Conservation (phyloP, 2,113 vertebrate species). For the Canis aureus region DNA sequence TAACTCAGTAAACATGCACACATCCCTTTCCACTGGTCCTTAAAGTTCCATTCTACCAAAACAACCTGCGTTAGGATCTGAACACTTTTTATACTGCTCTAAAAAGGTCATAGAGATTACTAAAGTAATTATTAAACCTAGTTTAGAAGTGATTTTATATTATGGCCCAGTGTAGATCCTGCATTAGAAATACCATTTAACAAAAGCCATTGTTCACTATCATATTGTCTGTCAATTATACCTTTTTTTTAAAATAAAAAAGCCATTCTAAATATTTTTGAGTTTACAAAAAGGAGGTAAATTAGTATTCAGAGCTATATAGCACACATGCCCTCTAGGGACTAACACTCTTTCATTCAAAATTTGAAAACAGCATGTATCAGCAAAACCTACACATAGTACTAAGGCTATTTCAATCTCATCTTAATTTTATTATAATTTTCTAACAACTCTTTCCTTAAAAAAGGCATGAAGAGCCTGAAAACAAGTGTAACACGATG, state of each 20-base stretch:
- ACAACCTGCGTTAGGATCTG: not conserved
- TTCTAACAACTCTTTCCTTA: slow-evolving; percentile 53
- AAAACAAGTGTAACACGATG: slow-evolving; percentile 19
- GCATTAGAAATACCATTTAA: slow-evolving; percentile 53
- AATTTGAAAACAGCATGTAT: slow-evolving; percentile 39
- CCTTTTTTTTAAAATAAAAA: not conserved
- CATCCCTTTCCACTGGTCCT: slow-evolving; percentile 36
- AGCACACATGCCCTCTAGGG: not conserved
- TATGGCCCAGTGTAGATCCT: not conserved
- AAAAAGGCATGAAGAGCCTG: slow-evolving; percentile 1
- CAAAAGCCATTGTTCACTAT: not conserved
- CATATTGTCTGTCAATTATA: not conserved
- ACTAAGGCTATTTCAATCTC: slow-evolving; percentile 3
- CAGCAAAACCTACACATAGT: slow-evolving; percentile 23
- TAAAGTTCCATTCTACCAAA: slow-evolving; percentile 47
- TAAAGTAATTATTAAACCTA: slow-evolving; percentile 47
- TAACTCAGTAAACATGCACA: not conserved
- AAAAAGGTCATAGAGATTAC: slow-evolving; percentile 46
- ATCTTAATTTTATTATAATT: slow-evolving; percentile 47
- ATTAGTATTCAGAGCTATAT: not conserved
- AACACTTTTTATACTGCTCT: slow-evolving; percentile 37
- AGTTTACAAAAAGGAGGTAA: slow-evolving; percentile 18
- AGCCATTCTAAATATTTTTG: not conserved
- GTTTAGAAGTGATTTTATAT: slow-evolving; percentile 43
- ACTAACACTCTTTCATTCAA: slow-evolving; percentile 21